Base-by-base conservation (phyloP, 1,140 invertebrate genomes). In the Philaenus spumarius region DNA sequence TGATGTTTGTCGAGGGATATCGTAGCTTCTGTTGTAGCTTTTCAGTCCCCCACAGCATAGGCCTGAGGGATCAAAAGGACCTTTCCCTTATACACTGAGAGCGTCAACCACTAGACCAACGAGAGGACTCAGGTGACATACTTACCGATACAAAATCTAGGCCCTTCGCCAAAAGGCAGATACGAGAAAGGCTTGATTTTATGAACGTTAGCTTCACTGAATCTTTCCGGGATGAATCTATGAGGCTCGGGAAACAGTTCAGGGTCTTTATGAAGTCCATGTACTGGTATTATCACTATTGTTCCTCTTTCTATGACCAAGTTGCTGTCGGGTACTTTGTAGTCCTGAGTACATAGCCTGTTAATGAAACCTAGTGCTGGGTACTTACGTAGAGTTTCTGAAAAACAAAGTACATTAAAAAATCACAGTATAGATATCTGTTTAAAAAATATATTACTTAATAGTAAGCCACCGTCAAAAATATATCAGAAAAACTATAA, bases 191-290 rank as follows among this genome's bases (percentile, higher is more conserved):
- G 68, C 42, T 70, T 58, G 53, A 71, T 66, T 43, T 73, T 63
- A 1, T 62, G 40, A 17, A 66, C 64, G 42, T 71, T 69, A 55
- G 71, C 68, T 14, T 75, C 71, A n/a, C 71, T 64, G 64, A 84
- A 85, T 51, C 81, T 66, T 56, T 82, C 77, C 0, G 82, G 82
- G 39, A 22, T 35, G 63, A 82, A 85, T 14, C 65, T 68, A 19
- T 80, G 73, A 1, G 83, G 82, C 53, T 84, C 71, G 12, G 80
- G 75, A 64, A 73, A 84, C 42, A 72, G 69, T 40, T 74, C 61
- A 2, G 72, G 65, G 60, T 82, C 75, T 14, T 76, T 74, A 58
- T 90, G 87, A 26, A 90, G 71, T 2, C 78, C 78, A 59, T 46
- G 47, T 4, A 50, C 22, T 3, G 47, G 30, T 20, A 50, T n/a